Conservation (phyloP, 2,113 vertebrate species). For the Thinocorus orbignyianus region DNA sequence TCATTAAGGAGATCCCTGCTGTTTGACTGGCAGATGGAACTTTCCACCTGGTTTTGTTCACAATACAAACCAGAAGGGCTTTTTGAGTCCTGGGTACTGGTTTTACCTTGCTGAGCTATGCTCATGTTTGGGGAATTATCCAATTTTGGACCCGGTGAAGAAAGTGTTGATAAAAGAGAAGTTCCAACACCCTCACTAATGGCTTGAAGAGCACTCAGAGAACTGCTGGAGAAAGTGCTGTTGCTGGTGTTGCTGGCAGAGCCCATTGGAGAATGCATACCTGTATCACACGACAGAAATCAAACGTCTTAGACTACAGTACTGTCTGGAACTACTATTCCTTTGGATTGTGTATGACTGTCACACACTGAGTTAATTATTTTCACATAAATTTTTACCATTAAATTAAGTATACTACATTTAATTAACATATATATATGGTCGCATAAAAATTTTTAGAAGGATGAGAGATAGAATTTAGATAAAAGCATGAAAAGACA, state of each 20-base stretch:
- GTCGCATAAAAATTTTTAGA: background rate
- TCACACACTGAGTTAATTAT: background rate
- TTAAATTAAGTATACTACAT: background rate
- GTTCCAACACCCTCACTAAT: slow-evolving; percentile 97
- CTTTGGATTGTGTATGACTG: background rate
- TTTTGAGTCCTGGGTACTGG: slow-evolving; percentile 85
- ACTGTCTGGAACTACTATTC: background rate
- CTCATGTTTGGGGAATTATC: slow-evolving; percentile 89
- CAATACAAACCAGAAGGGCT: slow-evolving; percentile 84
- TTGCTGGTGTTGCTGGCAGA: slow-evolving; percentile 76
- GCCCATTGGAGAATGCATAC: slow-evolving; percentile 90
- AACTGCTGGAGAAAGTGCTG: slow-evolving; percentile 92
- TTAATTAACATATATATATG: background rate
- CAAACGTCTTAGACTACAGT: background rate
- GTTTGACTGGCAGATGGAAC: slow-evolving; percentile 85
- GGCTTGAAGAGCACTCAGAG: slow-evolving; percentile 95
- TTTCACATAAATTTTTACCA: background rate
- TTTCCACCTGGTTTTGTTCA: slow-evolving; percentile 84
- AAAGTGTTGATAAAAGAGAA: slow-evolving; percentile 88
- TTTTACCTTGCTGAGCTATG: slow-evolving; percentile 79
- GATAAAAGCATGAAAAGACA: background rate
- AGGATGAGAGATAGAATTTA: background rate
- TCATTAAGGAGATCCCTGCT: slow-evolving; percentile 76
- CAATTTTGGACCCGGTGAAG: slow-evolving; percentile 88
- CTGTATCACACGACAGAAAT: slow-evolving; percentile 67